Conservation (phyloP, 2,888 invertebrate genomes). For the Tetramorium bicarinatum region DNA sequence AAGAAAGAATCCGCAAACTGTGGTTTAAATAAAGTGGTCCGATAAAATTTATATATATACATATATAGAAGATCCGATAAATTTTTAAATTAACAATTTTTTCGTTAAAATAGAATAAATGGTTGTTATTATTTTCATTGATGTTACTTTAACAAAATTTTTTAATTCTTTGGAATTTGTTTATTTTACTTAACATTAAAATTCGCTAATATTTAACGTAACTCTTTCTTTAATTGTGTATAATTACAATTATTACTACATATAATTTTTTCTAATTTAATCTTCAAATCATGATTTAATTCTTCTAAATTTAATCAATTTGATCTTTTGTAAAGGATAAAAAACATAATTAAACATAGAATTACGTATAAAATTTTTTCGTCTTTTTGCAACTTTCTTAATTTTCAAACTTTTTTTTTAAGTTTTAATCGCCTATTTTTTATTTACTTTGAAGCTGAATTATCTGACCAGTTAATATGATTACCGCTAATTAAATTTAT, state of each 20-base stretch:
- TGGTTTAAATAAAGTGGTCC: slow-evolving; percentile 1
- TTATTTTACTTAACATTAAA: neutral
- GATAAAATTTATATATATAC: slow-evolving; percentile 3
- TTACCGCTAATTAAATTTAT: neutral
- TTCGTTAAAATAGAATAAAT: neutral
- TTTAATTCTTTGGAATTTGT: neutral
- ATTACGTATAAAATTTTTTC: neutral
- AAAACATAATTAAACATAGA: neutral
- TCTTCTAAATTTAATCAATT: neutral
- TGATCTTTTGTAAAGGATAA: neutral
- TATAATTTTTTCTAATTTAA: neutral
- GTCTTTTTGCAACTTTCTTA: neutral
- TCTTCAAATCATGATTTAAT: neutral
- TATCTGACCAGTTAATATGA: neutral
- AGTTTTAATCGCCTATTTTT: neutral
- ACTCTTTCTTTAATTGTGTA: neutral
- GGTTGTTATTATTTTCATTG: neutral
- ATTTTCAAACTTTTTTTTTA: neutral
- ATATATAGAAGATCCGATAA: neutral
- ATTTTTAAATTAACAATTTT: slow-evolving; percentile 2
- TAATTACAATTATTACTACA: neutral
- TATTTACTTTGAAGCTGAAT: neutral
- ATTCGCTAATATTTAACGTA: neutral
- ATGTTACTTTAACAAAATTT: neutral
- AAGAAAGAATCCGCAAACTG: slow-evolving; percentile 14